phyloP scores from a whole-genome alignment of 2,797 vertebrate genomes.

The Scarus forsteni region DNA sequence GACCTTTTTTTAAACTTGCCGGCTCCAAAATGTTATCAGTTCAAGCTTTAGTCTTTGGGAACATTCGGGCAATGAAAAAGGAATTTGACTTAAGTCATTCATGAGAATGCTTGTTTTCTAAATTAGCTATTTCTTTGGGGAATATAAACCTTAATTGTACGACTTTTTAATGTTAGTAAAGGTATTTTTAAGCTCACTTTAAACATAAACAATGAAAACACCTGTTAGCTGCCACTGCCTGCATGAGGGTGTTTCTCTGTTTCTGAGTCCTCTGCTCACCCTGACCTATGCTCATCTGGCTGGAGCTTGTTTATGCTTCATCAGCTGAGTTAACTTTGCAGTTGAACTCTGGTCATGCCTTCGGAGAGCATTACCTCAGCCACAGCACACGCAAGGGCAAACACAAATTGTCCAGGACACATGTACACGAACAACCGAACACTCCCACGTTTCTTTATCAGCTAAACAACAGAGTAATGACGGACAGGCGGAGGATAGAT shows the following conservation, averaged over 20 bases:
- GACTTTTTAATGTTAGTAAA: neutral
- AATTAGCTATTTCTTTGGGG: neutral
- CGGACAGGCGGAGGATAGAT: constrained; percentile 45
- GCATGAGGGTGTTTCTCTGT: neutral
- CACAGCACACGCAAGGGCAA: neutral
- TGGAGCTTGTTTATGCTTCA: constrained; percentile 32
- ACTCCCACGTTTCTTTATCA: constrained; percentile 6
- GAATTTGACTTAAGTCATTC: too few species aligned
- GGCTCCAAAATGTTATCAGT: too few species aligned
- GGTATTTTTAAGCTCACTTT: neutral
- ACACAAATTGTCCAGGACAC: constrained; percentile 15
- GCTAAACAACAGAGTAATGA: constrained; percentile 27
- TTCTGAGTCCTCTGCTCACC: neutral
- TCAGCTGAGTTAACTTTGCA: constrained; percentile 38
- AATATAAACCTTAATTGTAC: neutral
- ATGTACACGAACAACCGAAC: neutral
- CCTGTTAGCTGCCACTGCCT: neutral
- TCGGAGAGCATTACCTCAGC: constrained; percentile 47
- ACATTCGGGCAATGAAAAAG: too few species aligned
- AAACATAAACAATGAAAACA: neutral
- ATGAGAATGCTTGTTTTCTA: too few species aligned
- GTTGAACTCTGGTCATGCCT: constrained; percentile 55
- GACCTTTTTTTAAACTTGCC: too few species aligned
- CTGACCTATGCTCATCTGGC: neutral
- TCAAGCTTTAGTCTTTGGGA: too few species aligned